These are phyloP conservation scores for Buceros bicornis DNA, from an alignment of 2,797 vertebrate genomes.

Conservation along the genomic window DNA sequence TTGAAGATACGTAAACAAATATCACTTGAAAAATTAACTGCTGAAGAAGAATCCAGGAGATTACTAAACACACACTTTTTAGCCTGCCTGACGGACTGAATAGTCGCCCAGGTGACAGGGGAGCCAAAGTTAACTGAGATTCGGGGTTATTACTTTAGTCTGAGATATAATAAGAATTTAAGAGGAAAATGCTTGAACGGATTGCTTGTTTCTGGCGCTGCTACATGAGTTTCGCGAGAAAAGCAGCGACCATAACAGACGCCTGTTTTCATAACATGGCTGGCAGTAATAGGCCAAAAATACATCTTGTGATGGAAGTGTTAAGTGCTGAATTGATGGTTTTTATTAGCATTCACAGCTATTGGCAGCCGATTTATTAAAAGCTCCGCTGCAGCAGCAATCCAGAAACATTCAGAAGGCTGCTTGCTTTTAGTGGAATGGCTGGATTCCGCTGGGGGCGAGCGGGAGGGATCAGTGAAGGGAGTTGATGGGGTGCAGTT, in stretches of 20 bases:
- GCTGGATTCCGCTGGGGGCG: not conserved
- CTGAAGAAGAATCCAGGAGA: not conserved
- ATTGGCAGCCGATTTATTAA: conserved; percentile 55
- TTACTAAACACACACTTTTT: conserved; percentile 2
- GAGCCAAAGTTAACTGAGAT: not conserved
- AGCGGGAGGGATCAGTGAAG: conserved; percentile 2
- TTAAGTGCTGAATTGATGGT: conserved; percentile 76
- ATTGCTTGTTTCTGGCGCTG: conserved; percentile 17
- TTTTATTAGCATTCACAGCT: conserved; percentile 65
- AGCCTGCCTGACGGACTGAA: not conserved
- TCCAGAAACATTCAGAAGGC: conserved; percentile 18
- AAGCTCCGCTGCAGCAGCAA: conserved; percentile 31
- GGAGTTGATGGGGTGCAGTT: not conserved
- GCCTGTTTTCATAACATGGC: conserved; percentile 26
- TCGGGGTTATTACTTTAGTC: not conserved
- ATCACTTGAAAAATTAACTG: conserved; percentile 7
- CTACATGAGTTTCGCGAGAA: not conserved
- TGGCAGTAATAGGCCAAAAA: conserved; percentile 70
- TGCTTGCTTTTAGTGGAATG: conserved; percentile 5
- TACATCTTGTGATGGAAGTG: conserved; percentile 53
- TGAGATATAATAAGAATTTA: not conserved
- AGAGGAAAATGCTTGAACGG: not conserved
- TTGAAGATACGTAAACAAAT: not conserved
- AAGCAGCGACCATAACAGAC: not conserved
- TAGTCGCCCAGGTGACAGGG: conserved; percentile 2